These are phyloP conservation scores for Notothenia rossii DNA, from an alignment of 2,113 vertebrate species.

Conservation along the genomic window DNA sequence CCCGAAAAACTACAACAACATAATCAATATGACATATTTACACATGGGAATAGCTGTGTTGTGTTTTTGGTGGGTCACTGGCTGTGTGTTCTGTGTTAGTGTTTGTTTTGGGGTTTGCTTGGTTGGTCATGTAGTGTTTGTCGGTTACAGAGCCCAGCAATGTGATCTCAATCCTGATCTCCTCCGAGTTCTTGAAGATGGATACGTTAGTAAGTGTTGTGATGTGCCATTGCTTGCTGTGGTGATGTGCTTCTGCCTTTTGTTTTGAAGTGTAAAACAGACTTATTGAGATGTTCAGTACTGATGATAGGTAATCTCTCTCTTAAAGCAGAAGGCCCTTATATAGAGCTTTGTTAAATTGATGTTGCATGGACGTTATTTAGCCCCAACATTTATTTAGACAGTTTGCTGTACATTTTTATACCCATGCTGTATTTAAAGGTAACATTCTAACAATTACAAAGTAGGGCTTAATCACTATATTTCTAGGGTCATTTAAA, in stretches of 20 bases:
- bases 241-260: slow-evolving; percentile 43
- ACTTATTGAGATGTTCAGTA: not conserved
- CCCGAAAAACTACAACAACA: not conserved
- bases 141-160: slow-evolving; percentile 96
- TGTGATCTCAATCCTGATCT: slow-evolving; percentile 99
- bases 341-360: slow-evolving; percentile 39
- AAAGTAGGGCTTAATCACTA: not conserved
- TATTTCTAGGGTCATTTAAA: not conserved
- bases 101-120: slow-evolving; percentile 63
- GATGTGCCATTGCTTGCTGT: slow-evolving; percentile 39
- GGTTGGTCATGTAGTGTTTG: slow-evolving; percentile 81
- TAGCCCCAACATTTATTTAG: not conserved
- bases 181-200: slow-evolving; percentile 99
- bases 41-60: slow-evolving; percentile 26
- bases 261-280: slow-evolving; percentile 42
- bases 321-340: slow-evolving; percentile 53
- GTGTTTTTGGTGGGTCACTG: slow-evolving; percentile 48
- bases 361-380: slow-evolving; percentile 52
- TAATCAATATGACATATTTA: slow-evolving; percentile 1
- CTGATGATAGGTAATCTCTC: not conserved
- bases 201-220: slow-evolving; percentile 97
- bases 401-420: not conserved
- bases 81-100: slow-evolving; percentile 65
- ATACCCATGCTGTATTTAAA: not conserved
- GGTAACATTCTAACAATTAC: not conserved